These are phyloP conservation scores for Leucophenga varia DNA, from an alignment of 1,140 invertebrate species.

Conservation along the genomic window DNA sequence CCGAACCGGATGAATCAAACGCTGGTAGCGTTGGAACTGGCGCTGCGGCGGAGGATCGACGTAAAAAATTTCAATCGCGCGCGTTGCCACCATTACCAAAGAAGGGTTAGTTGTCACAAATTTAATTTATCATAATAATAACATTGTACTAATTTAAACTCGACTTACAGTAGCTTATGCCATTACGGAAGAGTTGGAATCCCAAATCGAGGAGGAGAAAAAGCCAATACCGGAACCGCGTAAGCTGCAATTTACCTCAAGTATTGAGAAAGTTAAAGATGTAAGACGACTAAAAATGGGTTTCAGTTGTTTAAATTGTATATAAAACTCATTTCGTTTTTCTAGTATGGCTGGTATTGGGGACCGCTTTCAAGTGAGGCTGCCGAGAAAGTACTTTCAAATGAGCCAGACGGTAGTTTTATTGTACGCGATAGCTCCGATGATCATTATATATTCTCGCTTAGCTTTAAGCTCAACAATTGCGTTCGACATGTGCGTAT, in stretches of 20 bases:
- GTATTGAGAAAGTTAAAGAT: slow-evolving; percentile 92
- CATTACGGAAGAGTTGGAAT: slow-evolving; percentile 28
- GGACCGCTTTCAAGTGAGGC: slow-evolving; percentile 92
- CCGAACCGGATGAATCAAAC: slow-evolving; percentile 18
- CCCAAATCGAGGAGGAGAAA: slow-evolving; percentile 37
- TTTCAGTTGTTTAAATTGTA: not conserved
- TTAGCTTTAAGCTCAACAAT: slow-evolving; percentile 93
- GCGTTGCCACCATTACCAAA: slow-evolving; percentile 78
- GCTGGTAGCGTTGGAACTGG: slow-evolving; percentile 1
- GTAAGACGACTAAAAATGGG: slow-evolving; percentile 70
- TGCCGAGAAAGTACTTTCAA: slow-evolving; percentile 89
- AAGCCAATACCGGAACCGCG: slow-evolving; percentile 31
- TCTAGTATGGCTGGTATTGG: slow-evolving; percentile 97
- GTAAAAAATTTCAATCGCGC: slow-evolving; percentile 62
- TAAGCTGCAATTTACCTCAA: slow-evolving; percentile 81
- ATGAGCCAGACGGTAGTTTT: slow-evolving; percentile 93
- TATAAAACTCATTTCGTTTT: slow-evolving; percentile 28
- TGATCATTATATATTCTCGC: slow-evolving; percentile 95
- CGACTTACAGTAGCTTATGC: slow-evolving; percentile 30
- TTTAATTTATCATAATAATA: too few species aligned
- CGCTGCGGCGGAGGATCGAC: slow-evolving; percentile 48
- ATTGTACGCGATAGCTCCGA: slow-evolving; percentile 97
- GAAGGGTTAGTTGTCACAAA: slow-evolving; percentile 60
- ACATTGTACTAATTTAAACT: not conserved
- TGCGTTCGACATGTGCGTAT: slow-evolving; percentile 93